These are phyloP conservation scores for Henricia sp. DNA, from an alignment of 53 echinoderm and acorn worm species.

Conservation along the genomic window DNA sequence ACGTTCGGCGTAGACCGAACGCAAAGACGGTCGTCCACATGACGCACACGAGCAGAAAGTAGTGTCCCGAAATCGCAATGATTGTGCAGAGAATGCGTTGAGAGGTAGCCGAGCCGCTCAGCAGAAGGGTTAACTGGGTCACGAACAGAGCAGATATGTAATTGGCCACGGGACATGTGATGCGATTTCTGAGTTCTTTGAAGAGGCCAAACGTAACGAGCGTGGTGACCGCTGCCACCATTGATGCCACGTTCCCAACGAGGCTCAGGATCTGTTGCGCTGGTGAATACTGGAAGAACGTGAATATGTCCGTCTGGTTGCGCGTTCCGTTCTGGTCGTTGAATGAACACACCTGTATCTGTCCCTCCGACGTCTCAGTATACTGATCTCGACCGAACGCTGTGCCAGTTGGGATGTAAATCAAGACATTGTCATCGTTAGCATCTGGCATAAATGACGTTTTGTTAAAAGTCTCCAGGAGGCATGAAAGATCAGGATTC, in stretches of 20 bases:
- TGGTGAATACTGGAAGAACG: conserved; percentile 37
- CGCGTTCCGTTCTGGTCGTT: conserved; percentile 47
- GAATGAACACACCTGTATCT: conserved; percentile 55
- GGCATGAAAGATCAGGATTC: conserved; percentile 38
- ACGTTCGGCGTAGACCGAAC: conserved; percentile 23
- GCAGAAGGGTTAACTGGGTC: conserved; percentile 33
- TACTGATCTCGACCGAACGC: conserved; percentile 30
- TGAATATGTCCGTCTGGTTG: conserved; percentile 22
- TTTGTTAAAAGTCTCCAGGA: conserved; percentile 41
- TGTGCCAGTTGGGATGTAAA: conserved; percentile 38
- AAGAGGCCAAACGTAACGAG: conserved; percentile 55
- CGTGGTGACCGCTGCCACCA: conserved; percentile 30
- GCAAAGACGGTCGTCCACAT: conserved; percentile 56
- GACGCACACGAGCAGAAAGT: conserved; percentile 39
- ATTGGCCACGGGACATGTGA: conserved; percentile 34
- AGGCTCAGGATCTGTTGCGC: conserved; percentile 44
- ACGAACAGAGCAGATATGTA: conserved; percentile 41
- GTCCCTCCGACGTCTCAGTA: conserved; percentile 20
- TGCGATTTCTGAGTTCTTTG: conserved; percentile 27
- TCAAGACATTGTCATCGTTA: not conserved
- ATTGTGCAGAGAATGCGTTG: conserved; percentile 17
- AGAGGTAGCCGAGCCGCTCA: conserved; percentile 32
- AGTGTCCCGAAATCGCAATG: conserved; percentile 47
- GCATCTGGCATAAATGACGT: conserved; percentile 23
- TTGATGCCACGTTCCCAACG: conserved; percentile 17